These are phyloP conservation scores for Phortica okadai DNA, from an alignment of 2,888 invertebrate genomes.

Conservation along the genomic window DNA sequence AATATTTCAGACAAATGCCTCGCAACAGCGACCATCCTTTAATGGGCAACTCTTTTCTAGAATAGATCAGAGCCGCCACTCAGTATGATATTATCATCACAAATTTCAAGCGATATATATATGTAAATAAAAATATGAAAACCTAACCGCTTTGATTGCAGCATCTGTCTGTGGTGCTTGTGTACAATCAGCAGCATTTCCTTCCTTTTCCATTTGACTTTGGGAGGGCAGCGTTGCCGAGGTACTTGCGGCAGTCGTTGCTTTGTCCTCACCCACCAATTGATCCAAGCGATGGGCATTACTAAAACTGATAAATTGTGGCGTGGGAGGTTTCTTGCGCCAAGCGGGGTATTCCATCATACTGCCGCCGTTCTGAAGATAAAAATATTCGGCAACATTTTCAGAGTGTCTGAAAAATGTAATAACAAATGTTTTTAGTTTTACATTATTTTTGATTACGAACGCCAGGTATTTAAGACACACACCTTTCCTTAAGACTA, in stretches of 20 bases:
- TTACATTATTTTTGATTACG: background rate
- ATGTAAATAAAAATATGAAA: background rate
- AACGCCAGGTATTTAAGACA: background rate
- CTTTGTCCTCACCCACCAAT: conserved; percentile 76
- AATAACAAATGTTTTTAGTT: conserved; percentile 26
- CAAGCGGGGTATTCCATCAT: conserved; percentile 92
- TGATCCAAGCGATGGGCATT: conserved; percentile 84
- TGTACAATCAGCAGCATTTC: conserved; percentile 36
- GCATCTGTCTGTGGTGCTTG: conserved; percentile 53
- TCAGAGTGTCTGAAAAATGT: conserved; percentile 81
- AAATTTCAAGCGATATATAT: background rate
- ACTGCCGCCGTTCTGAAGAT: conserved; percentile 90
- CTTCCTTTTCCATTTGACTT: conserved; percentile 30
- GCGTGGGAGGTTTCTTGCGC: conserved; percentile 87
- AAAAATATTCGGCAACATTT: conserved; percentile 89
- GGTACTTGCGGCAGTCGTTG: conserved; percentile 49
- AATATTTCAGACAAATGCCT: conserved; percentile 66
- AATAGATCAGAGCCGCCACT: conserved; percentile 57
- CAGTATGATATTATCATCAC: conserved; percentile 62
- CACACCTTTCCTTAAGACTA: conserved; percentile 82
- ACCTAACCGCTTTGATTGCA: conserved; percentile 58
- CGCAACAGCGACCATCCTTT: conserved; percentile 64
- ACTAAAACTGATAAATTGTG: conserved; percentile 85
- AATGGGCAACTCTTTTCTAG: conserved; percentile 51
- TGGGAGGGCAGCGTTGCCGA: conserved; percentile 49